Evolutionary conservation across 2,797 vertebrate species (phyloP).

Genomic region (Centroberyx gerrardi): DNA sequence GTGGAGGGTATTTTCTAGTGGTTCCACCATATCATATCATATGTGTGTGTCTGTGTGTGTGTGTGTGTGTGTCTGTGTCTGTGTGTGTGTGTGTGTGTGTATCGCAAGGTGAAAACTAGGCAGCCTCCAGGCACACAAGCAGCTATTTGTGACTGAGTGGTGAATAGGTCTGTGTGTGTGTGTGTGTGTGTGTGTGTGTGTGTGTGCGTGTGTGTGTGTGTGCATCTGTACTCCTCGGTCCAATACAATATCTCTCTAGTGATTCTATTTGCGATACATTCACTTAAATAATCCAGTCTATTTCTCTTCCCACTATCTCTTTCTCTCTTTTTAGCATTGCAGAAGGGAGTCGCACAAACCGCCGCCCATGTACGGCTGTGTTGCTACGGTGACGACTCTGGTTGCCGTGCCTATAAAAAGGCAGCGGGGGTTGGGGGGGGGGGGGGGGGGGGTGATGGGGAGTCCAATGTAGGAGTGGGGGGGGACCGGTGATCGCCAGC

Average conservation of each 20-base stretch:
- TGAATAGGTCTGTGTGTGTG: neutral
- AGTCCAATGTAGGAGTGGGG: neutral
- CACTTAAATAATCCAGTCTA: neutral
- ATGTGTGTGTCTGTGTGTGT: neutral
- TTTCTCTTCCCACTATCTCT: neutral
- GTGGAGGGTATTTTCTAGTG: constrained; percentile 58
- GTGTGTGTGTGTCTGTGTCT: neutral
- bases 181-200: too few relatives aligned
- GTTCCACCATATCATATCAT: constrained; percentile 6
- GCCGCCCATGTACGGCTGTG: constrained; percentile 63
- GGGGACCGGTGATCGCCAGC: neutral
- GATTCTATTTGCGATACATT: too few relatives aligned
- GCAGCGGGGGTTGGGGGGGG: constrained; percentile 21
- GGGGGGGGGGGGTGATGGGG: neutral
- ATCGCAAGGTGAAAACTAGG: constrained; percentile 1
- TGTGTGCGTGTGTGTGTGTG: too few relatives aligned
- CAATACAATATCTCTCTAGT: neutral
- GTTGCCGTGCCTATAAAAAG: constrained; percentile 76
- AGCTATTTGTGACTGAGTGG: constrained; percentile 5
- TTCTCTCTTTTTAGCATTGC: neutral
- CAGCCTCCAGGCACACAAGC: constrained; percentile 5
- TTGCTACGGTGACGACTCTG: constrained; percentile 75
- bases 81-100: constrained; percentile 1
- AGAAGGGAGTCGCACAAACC: constrained; percentile 58
- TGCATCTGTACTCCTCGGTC: neutral